These are phyloP conservation scores for Phalacrocorax brasilianus DNA, from an alignment of 2,113 vertebrate species.

Conservation along the genomic window DNA sequence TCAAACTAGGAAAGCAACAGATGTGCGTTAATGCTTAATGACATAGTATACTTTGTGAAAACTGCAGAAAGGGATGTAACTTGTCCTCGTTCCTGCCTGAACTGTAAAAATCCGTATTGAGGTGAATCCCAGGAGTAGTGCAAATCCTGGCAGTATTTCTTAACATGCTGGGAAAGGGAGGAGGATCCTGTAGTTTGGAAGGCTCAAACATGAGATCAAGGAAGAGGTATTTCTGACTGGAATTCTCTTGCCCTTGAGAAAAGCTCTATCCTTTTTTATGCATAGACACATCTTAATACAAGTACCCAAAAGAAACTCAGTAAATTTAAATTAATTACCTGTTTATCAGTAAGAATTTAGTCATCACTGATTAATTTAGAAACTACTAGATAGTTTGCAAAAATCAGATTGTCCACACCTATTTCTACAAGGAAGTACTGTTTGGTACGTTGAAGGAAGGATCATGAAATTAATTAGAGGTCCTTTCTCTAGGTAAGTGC, in stretches of 20 bases:
- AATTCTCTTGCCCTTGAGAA: background rate
- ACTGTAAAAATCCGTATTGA: background rate
- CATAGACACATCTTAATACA: background rate
- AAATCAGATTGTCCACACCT: background rate
- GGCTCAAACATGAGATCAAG: background rate
- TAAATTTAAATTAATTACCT: background rate
- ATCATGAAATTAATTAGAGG: conserved; percentile 1
- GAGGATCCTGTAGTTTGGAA: background rate
- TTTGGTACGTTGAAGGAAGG: background rate
- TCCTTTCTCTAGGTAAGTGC: background rate
- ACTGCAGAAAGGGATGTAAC: background rate
- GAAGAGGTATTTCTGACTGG: background rate
- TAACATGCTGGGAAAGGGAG: background rate
- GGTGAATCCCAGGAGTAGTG: background rate
- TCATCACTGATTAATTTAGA: background rate
- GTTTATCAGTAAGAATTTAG: background rate
- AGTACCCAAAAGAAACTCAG: background rate
- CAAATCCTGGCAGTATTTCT: background rate
- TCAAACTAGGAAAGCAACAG: background rate
- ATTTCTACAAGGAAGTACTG: background rate
- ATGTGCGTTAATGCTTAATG: background rate
- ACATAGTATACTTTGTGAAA: background rate
- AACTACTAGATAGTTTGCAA: background rate
- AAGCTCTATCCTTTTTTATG: background rate
- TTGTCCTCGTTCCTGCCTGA: background rate